Evolutionary conservation across 2,113 vertebrate genomes (phyloP).

Genomic region (Phyllopteryx taeniolatus): DNA sequence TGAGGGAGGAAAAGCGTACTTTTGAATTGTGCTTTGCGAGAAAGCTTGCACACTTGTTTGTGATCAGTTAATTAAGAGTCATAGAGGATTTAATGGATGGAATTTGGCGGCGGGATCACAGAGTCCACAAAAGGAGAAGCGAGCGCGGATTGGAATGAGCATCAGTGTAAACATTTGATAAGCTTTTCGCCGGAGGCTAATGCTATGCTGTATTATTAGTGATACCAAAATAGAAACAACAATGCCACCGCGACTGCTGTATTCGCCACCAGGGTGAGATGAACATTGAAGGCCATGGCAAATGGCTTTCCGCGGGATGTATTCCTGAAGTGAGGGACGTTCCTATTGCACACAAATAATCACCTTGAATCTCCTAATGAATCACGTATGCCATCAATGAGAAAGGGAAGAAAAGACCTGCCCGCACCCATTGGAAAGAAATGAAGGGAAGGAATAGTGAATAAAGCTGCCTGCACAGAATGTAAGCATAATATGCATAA

Average conservation of each 20-base stretch:
- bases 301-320: slow-evolving; percentile 37
- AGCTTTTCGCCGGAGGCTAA: slow-evolving; percentile 59
- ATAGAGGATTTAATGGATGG: slow-evolving; percentile 66
- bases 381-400: slow-evolving; percentile 51
- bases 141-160: slow-evolving; percentile 50
- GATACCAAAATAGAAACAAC: slow-evolving; percentile 55
- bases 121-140: slow-evolving; percentile 61
- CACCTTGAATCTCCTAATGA: slow-evolving; percentile 62
- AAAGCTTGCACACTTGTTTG: slow-evolving; percentile 34
- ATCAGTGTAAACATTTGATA: slow-evolving; percentile 68
- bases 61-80: slow-evolving; percentile 52
- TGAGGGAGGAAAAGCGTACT: background rate
- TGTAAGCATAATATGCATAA: slow-evolving; percentile 63
- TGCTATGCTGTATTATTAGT: slow-evolving; percentile 57
- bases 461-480: slow-evolving; percentile 47
- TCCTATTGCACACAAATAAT: slow-evolving; percentile 63
- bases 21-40: slow-evolving; percentile 28
- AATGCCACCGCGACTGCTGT: background rate
- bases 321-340: slow-evolving; percentile 50
- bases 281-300: slow-evolving; percentile 11
- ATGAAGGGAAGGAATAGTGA: slow-evolving; percentile 38
- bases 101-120: slow-evolving; percentile 63
- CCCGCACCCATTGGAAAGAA: slow-evolving; percentile 23
- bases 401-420: slow-evolving; percentile 33
- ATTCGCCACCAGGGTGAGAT: background rate